These are phyloP conservation scores for Stenchaetothrips biformis DNA, from an alignment of 2,888 invertebrate species.

Conservation along the genomic window DNA sequence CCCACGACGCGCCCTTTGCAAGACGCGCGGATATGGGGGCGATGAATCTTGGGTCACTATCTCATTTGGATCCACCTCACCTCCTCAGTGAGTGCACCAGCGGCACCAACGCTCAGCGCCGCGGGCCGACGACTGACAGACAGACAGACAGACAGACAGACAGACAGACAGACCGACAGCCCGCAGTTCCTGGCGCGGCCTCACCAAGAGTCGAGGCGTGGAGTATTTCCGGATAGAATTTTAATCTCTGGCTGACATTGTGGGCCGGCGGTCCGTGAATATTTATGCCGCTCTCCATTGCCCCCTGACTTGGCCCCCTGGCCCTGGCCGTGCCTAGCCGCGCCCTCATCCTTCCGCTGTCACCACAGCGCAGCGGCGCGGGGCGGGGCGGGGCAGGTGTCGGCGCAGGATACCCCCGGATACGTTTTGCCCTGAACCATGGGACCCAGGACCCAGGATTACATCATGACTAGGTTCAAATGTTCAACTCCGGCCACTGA, in stretches of 20 bases:
- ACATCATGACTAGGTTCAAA: too few species aligned
- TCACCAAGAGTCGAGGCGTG: neutral
- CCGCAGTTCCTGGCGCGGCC: neutral
- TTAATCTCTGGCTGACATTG: neutral
- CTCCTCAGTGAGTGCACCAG: neutral
- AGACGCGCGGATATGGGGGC: neutral
- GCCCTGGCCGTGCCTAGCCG: neutral
- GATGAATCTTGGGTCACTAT: conserved; percentile 15
- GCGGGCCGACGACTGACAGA: too few species aligned
- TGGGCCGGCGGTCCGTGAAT: neutral
- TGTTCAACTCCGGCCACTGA: too few species aligned
- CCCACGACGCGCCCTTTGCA: neutral
- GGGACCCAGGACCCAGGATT: too few species aligned
- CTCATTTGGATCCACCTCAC: neutral
- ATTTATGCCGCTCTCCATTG: neutral
- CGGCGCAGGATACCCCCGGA: too few species aligned
- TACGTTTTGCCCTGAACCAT: too few species aligned
- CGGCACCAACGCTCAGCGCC: neutral
- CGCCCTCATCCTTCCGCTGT: neutral
- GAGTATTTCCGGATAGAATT: neutral
- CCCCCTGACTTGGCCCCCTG: neutral
- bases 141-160: neutral
- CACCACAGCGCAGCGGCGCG: neutral
- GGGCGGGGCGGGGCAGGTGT: too few species aligned
- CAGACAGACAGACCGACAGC: neutral